Conservation (phyloP, 2,797 vertebrate species). For the Melanotaenia parkinsoni region DNA sequence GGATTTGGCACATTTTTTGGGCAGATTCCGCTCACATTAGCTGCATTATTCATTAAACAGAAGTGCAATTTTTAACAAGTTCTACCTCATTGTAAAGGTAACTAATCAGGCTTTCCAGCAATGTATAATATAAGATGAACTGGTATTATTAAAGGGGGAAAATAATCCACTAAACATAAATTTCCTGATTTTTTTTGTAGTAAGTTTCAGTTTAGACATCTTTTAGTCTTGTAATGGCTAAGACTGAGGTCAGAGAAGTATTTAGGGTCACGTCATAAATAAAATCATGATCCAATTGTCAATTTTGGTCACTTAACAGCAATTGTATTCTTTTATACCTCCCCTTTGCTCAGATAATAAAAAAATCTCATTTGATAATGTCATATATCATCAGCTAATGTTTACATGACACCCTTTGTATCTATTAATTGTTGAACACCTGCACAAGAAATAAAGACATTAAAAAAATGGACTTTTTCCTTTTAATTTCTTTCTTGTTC, state of each 20-base stretch:
- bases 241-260: constrained; percentile 9
- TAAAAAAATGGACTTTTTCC: constrained; percentile 29
- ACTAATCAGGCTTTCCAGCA: not conserved
- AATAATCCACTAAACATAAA: too few species aligned
- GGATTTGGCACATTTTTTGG: too few species aligned
- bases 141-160: too few species aligned
- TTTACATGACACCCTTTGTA: constrained; percentile 77
- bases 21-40: too few species aligned
- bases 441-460: constrained; percentile 85
- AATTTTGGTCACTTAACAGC: constrained; percentile 15
- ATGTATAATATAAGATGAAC: too few species aligned
- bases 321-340: constrained; percentile 5
- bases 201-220: constrained; percentile 7
- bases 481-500: constrained; percentile 62
- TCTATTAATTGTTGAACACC: constrained; percentile 81
- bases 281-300: constrained; percentile 27
- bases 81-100: not conserved
- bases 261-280: constrained; percentile 15
- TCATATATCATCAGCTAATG: constrained; percentile 66
- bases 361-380: constrained; percentile 42
- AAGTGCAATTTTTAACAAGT: not conserved
- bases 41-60: not conserved
- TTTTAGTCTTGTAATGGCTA: constrained; percentile 12
- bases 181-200: not conserved
- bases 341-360: constrained; percentile 27